Percentiles rank a stretch among this genome's conserved stretches.
These are phyloP conservation scores for Oeneis ivallda DNA, from an alignment of 2,888 invertebrate species.

Conservation along the genomic window DNA sequence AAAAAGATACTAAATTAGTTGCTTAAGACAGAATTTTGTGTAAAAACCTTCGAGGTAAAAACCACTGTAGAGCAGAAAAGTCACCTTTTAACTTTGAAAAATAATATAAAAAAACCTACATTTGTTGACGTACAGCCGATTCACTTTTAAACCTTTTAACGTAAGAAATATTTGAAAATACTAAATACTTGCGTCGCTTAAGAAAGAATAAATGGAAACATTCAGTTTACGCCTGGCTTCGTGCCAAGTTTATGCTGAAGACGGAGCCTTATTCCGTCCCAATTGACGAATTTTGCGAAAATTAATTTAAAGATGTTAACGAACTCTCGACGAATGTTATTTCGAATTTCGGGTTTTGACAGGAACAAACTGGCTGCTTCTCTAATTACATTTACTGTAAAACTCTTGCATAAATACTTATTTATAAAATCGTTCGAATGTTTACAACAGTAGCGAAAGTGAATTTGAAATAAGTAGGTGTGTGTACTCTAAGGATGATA, in stretches of 20 bases:
- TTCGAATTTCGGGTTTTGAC: slow-evolving; percentile 54
- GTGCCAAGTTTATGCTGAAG: slow-evolving; percentile 60
- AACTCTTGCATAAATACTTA: slow-evolving; percentile 44
- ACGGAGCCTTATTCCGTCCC: slow-evolving; percentile 65
- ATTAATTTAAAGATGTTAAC: slow-evolving; percentile 67
- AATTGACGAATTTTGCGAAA: slow-evolving; percentile 68
- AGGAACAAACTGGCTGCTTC: slow-evolving; percentile 58
- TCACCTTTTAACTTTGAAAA: background rate
- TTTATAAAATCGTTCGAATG: slow-evolving; percentile 42
- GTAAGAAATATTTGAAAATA: slow-evolving; percentile 32
- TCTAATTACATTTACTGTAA: slow-evolving; percentile 55
- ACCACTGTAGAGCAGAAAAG: background rate
- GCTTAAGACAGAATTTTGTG: too few species aligned
- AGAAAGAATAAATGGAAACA: slow-evolving; percentile 43
- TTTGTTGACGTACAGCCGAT: slow-evolving; percentile 19
- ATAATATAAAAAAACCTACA: too few species aligned
- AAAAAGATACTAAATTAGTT: too few species aligned
- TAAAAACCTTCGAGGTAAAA: too few species aligned
- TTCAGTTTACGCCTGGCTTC: slow-evolving; percentile 48
- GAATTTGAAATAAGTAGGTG: slow-evolving; percentile 22
- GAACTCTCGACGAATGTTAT: slow-evolving; percentile 59
- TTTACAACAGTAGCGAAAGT: slow-evolving; percentile 28
- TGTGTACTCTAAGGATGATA: too few species aligned
- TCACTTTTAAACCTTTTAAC: slow-evolving; percentile 34
- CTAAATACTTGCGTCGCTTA: slow-evolving; percentile 34